Conservation (phyloP, 2,888 invertebrate genomes). For the Amiota minor region DNA sequence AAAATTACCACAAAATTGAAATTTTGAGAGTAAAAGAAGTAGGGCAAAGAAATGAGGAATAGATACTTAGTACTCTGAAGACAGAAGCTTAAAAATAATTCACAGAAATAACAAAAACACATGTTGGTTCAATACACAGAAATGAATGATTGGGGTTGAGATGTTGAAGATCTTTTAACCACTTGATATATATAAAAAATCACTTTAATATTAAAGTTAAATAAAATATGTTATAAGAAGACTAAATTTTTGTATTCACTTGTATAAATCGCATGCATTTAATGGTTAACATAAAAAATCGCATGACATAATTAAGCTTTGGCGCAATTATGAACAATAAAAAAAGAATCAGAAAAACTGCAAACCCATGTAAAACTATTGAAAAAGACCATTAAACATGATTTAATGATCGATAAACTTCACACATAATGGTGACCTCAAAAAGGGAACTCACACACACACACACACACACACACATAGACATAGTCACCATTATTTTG, state of each 20-base stretch:
- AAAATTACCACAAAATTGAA: slow-evolving; percentile 16
- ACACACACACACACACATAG: slow-evolving; percentile 31
- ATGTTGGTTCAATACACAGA: not conserved
- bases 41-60: not conserved
- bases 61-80: not conserved
- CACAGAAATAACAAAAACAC: not conserved
- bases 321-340: not conserved
- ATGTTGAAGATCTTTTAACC: too few relatives aligned
- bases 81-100: not conserved
- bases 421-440: slow-evolving; percentile 45
- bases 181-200: too few relatives aligned
- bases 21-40: slow-evolving; percentile 1
- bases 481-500: slow-evolving; percentile 6
- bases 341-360: slow-evolving; percentile 4
- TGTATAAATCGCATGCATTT: not conserved
- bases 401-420: slow-evolving; percentile 62
- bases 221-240: not conserved
- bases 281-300: not conserved
- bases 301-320: not conserved
- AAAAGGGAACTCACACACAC: slow-evolving; percentile 41
- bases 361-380: slow-evolving; percentile 1
- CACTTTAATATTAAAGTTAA: not conserved
- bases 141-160: not conserved
- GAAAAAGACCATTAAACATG: slow-evolving; percentile 56
- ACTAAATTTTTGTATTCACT: not conserved